Percentiles rank a stretch among this genome's conserved stretches.
These are phyloP conservation scores for Clarias batrachus DNA, from an alignment of 2,113 vertebrate genomes.

Conservation along the genomic window DNA sequence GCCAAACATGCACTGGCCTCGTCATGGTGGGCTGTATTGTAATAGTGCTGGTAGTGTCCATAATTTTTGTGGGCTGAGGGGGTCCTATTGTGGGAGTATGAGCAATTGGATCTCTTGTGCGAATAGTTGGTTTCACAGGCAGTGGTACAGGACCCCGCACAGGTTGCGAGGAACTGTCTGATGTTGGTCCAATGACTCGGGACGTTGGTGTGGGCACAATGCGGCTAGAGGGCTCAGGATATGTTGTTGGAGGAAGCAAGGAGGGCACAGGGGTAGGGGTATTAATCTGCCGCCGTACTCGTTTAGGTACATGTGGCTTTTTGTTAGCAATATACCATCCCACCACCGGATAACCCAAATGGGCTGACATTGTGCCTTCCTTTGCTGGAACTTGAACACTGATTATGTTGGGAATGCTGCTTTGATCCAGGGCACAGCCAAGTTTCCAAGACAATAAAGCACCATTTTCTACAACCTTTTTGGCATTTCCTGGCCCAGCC, in stretches of 20 bases:
- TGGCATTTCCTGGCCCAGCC: conserved; percentile 96
- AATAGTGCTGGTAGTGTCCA: conserved; percentile 77
- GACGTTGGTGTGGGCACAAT: conserved; percentile 91
- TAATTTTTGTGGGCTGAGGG: conserved; percentile 82
- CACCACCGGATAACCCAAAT: conserved; percentile 92
- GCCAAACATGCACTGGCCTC: conserved; percentile 74
- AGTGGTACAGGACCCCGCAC: conserved; percentile 84
- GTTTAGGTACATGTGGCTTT: conserved; percentile 87
- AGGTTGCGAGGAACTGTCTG: conserved; percentile 83
- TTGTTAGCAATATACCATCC: conserved; percentile 99
- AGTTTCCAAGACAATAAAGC: conserved; percentile 95
- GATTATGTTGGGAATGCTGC: conserved; percentile 86
- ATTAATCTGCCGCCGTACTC: conserved; percentile 85
- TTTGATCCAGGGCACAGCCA: conserved; percentile 91
- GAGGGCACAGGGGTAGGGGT: conserved; percentile 87
- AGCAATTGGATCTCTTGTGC: conserved; percentile 80
- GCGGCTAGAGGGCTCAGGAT: conserved; percentile 81
- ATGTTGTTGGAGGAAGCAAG: conserved; percentile 81
- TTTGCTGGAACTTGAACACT: conserved; percentile 89
- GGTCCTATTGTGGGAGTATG: conserved; percentile 87
- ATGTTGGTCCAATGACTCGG: conserved; percentile 83
- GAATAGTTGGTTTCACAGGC: conserved; percentile 88
- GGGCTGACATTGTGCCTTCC: conserved; percentile 92
- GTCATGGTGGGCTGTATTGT: conserved; percentile 81
- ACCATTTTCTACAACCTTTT: conserved; percentile 96